Percentiles rank a stretch among this genome's conserved stretches.
phyloP scores from a whole-genome alignment of 2,797 vertebrate genomes.

The Ctenopoma kingsleyae region DNA sequence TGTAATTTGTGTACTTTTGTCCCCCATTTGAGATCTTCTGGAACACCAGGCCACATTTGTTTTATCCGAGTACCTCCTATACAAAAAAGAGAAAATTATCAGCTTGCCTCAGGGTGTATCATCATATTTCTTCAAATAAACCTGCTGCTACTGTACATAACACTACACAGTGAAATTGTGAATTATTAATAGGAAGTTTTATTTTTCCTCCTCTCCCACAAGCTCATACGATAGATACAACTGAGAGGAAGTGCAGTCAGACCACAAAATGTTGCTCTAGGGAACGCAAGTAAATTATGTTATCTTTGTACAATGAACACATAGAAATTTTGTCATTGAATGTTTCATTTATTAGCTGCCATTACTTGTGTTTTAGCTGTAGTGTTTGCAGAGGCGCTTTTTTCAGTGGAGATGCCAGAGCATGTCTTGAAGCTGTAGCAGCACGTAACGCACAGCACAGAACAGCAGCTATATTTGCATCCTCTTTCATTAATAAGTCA shows the following conservation, averaged over 20 bases:
- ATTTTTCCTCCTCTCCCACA: slow-evolving; percentile 62
- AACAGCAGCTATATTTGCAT: slow-evolving; percentile 75
- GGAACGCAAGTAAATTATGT: slow-evolving; percentile 57
- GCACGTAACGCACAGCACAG: slow-evolving; percentile 42
- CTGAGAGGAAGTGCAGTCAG: slow-evolving; percentile 54
- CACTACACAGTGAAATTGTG: slow-evolving; percentile 65
- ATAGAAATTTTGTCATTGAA: slow-evolving; percentile 23
- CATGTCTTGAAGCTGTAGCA: slow-evolving; percentile 38
- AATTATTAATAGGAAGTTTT: slow-evolving; percentile 78
- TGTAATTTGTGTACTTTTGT: slow-evolving; percentile 60
- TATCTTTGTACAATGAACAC: slow-evolving; percentile 41
- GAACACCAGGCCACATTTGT: slow-evolving; percentile 42
- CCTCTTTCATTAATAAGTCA: slow-evolving; percentile 83
- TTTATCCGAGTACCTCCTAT: slow-evolving; percentile 53
- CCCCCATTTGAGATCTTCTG: slow-evolving; percentile 25
- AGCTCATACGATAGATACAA: slow-evolving; percentile 66
- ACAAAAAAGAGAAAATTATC: slow-evolving; percentile 44
- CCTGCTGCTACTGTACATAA: slow-evolving; percentile 73
- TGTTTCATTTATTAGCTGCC: slow-evolving; percentile 53
- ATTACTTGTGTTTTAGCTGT: slow-evolving; percentile 29
- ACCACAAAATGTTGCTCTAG: slow-evolving; percentile 49
- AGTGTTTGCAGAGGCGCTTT: slow-evolving; percentile 4
- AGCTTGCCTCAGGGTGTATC: slow-evolving; percentile 52
- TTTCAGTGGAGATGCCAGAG: slow-evolving; percentile 12
- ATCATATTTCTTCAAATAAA: slow-evolving; percentile 73